Base-by-base conservation (phyloP, 64 coral and sea anemone species). In the Montipora efflorescens region DNA sequence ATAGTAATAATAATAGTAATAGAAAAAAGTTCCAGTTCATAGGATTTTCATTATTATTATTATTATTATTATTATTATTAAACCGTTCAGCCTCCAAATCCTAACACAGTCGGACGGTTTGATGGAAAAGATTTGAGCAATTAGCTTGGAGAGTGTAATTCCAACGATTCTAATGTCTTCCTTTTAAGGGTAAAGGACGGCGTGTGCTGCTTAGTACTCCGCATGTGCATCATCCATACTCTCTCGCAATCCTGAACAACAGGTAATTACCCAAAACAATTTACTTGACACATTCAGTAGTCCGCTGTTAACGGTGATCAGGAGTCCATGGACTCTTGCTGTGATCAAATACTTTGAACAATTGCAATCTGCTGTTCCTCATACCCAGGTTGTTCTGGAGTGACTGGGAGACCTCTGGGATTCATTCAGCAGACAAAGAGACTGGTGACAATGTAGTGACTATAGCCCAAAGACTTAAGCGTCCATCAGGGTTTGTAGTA, bases 341-440 rank as follows among this genome's bases (percentile, higher is more conserved):
- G 36, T 36, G 14, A 14, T 64, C 3, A 64, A 16, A 15, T 64
- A 15, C 61, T 64, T 15, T 64, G 9, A 16, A 11, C 14, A 64
- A 64, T 64, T 64, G 9, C 8, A 15, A 71, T 21, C 21, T 14
- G 3, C 70, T 72, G 9, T 22, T 7, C 49, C 3, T 86, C 19
- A 44, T 7, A 19, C 79, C 14, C 36, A 96, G 95, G 36, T 83
- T 96, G 43, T 96, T 96, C 49, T 96, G 95, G 95, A 96, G 86
- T 82, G 95, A 96, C 66, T 96, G 95, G 95, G 87, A 87, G 58
- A 90, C 86, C 10, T 52, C 70, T 1, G 91, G 90, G n/a, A 82
- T 96, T 69, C 90, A 90, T 28, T 93, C 91, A 71, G 87, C 93
- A 5, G 87, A 96, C 62, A 96, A 96, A 89, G 48, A 85, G 13